Base-by-base conservation (phyloP, 2,888 invertebrate genomes). In the Scelioninae gen. 2 region DNA sequence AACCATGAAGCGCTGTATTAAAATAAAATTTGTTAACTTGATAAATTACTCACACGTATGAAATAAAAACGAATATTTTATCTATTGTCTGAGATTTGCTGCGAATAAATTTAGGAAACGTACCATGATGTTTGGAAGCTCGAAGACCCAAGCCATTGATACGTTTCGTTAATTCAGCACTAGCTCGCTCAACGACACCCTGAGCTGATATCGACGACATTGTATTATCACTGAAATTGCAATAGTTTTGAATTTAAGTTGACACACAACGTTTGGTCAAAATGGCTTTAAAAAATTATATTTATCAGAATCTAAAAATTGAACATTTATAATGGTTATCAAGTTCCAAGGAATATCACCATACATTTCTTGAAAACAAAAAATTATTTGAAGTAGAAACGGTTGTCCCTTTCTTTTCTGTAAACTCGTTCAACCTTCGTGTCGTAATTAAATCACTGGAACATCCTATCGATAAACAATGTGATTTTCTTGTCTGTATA, bases 171-270 rank as follows among this genome's bases (percentile, higher is more conserved):
- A 96, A 89, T 87, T 96, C 95, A 77, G 95, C 95, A 80, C 94
- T 95, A 82, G 95, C 95, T 83, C 95, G 91, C 89, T 96, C 95
- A 87, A 96, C 95, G 84, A 95, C 95, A 83, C 95, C 95, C 87
- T 94, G 94, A 81, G 94, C 93, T 81, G 94, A 94, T 88, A 94
- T 93, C 83, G 93, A 93, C 85, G 93, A 93, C 93, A 93, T 93
- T 87, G 88, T 72, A 48, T 37, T 31, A 67, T 55, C 70, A 65
- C 68, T 67, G 41, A 58, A 58, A n/a, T n/a, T n/a, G n/a, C n/a
- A n/a, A n/a, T n/a, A n/a, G n/a, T n/a, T n/a, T n/a, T n/a, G n/a
- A n/a, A n/a, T n/a, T n/a, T n/a, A n/a, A n/a, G n/a, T n/a, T n/a
- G n/a, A n/a, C n/a, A n/a, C n/a, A n/a, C n/a, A n/a, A n/a, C 57